phyloP scores from a whole-genome alignment of 2,888 invertebrate species.

The Diploptera punctata region DNA sequence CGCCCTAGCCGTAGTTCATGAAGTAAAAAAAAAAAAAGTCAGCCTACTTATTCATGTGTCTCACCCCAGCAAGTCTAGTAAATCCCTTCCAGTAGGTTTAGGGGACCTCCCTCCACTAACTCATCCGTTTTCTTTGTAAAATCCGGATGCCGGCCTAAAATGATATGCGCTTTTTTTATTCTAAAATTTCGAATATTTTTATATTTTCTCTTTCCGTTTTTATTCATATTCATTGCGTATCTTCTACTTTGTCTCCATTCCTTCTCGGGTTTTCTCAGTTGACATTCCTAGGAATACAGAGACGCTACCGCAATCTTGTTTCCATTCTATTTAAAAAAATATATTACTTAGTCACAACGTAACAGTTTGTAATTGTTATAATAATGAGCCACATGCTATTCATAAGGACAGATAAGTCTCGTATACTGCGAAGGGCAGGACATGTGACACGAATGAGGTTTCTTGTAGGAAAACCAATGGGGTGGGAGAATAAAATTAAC shows the following conservation, averaged over 20 bases:
- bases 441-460: too few species aligned
- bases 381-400: too few species aligned
- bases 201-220: conserved; percentile 33
- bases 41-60: background rate
- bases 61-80: background rate
- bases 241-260: conserved; percentile 14
- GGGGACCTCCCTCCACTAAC: background rate
- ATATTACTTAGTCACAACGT: too few species aligned
- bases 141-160: conserved; percentile 31
- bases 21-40: background rate
- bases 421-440: too few species aligned
- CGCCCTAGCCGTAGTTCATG: background rate
- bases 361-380: too few species aligned
- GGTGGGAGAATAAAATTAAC: too few species aligned
- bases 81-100: background rate
- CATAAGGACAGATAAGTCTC: too few species aligned
- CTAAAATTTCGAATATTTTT: conserved; percentile 24
- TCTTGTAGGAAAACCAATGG: too few species aligned
- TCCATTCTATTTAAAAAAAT: too few species aligned
- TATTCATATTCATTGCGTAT: too few species aligned
- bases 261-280: background rate
- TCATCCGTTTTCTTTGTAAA: conserved; percentile 23
- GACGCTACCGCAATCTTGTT: background rate
- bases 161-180: conserved; percentile 33
- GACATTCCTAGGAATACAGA: background rate